These are phyloP conservation scores for Argyrosomus japonicus DNA, from an alignment of 2,113 vertebrate genomes.

Conservation along the genomic window DNA sequence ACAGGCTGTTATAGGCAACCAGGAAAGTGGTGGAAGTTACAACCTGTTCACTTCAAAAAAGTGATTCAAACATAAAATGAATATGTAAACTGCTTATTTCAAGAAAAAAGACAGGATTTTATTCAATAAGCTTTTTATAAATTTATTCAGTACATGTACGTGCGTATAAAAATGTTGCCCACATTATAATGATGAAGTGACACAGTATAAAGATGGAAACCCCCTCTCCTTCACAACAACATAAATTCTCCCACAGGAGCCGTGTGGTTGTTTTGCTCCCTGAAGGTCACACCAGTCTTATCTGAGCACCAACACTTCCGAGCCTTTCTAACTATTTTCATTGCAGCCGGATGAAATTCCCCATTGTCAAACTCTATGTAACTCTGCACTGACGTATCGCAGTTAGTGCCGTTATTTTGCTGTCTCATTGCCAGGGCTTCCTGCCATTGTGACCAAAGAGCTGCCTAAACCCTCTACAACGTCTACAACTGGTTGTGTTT, in stretches of 20 bases:
- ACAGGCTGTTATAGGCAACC: too few relatives aligned
- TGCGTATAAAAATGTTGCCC: not conserved
- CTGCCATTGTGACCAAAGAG: slow-evolving; percentile 63
- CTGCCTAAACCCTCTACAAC: not conserved
- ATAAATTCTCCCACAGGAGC: slow-evolving; percentile 40
- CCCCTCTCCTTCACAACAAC: slow-evolving; percentile 3
- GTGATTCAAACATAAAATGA: too few relatives aligned
- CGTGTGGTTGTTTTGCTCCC: slow-evolving; percentile 43
- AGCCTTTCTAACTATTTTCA: slow-evolving; percentile 31
- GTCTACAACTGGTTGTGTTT: not conserved
- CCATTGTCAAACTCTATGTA: slow-evolving; percentile 20
- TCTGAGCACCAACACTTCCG: slow-evolving; percentile 59
- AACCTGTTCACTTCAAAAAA: too few relatives aligned
- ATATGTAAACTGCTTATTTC: too few relatives aligned
- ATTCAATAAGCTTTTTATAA: not conserved
- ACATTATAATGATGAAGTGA: not conserved
- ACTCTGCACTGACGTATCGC: slow-evolving; percentile 11
- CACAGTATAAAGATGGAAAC: not conserved
- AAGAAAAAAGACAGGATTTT: not conserved
- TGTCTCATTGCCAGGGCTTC: slow-evolving; percentile 54
- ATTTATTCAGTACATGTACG: not conserved
- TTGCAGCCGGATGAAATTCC: slow-evolving; percentile 13
- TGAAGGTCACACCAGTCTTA: slow-evolving; percentile 64
- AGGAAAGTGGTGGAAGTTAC: too few relatives aligned
- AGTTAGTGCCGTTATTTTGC: slow-evolving; percentile 24